These are phyloP conservation scores for Gadus chalcogrammus DNA, from an alignment of 2,113 vertebrate species.

Conservation along the genomic window DNA sequence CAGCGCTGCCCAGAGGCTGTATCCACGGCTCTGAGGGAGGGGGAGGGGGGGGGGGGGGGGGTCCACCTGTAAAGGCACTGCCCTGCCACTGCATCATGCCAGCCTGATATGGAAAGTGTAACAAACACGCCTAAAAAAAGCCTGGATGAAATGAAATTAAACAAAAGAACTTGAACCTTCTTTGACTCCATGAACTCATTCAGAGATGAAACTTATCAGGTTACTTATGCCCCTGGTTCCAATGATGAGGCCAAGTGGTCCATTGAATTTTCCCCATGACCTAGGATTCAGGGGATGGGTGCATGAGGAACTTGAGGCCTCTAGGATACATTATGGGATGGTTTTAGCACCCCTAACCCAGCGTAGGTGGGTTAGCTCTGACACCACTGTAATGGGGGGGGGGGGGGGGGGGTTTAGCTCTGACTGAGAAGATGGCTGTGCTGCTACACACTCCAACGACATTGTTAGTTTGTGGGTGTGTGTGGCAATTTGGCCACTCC, in stretches of 20 bases:
- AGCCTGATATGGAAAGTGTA: constrained; percentile 31
- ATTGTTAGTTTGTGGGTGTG: background rate
- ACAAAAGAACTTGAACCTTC: constrained; percentile 36
- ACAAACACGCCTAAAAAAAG: constrained; percentile 39
- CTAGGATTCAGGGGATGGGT: no score
- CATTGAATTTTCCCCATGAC: no score
- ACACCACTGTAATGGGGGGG: constrained; percentile 22
- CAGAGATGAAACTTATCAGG: no score
- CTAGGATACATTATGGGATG: background rate
- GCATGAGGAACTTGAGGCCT: background rate
- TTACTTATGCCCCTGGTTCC: no score
- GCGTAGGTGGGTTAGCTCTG: constrained; percentile 9
- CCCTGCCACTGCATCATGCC: constrained; percentile 20
- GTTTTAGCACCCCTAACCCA: constrained; percentile 3
- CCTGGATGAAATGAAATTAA: constrained; percentile 55
- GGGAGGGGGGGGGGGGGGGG: background rate
- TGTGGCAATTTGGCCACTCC: no score
- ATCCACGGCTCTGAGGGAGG: constrained; percentile 12
- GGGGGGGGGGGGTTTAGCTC: background rate
- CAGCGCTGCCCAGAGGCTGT: constrained; percentile 31
- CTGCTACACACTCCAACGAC: background rate
- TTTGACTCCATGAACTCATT: no score
- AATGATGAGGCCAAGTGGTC: no score
- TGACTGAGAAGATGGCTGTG: constrained; percentile 32
- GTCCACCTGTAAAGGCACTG: constrained; percentile 29